Base-by-base conservation (phyloP, 2,888 invertebrate species). In the Drosophila rellima region DNA sequence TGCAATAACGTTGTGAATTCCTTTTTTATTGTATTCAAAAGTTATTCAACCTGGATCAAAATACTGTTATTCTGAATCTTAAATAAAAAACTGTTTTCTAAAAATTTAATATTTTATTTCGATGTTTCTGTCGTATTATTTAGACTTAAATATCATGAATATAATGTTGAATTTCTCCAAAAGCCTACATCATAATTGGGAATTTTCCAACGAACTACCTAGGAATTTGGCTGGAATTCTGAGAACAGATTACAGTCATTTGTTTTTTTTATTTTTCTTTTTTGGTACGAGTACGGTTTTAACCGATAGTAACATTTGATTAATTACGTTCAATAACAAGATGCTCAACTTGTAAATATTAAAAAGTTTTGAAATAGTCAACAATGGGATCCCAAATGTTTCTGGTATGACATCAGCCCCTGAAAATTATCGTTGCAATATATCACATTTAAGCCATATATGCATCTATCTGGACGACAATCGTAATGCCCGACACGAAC, bases 341-440 rank as follows among this genome's bases (percentile, higher is more conserved):
- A 20, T 31, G 40, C 29, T 54, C 6, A 31, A 20, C 18, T 42
- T 42, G 54, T 29, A 31, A 29, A 13, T 23, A 33, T 18, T 42
- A 11, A n/a, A 54, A 39, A 56, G 13, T 31, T 13, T 23, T 47
- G 15, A 31, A 29, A 69, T 45, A 26, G 23, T 55, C 11, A 10
- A 47, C 13, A 56, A 57, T 56, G 13, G 29, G 10, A 40, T 18
- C 5, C 17, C n/a, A 42, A 42, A 33, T 35, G 40, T 40, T 59
- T 61, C 55, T 66, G 61, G 71, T 66, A 48, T 72, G 72, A 72
- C 72, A 72, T 72, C 72, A 71, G 31, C 31, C 40, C 51, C 61
- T 57, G 66, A 10, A 57, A 71, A 62, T 71, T 66, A 45, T 26
- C 20, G 48, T 54, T 39, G 18, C 44, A 23, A 54, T 56, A 39